A percentile compares a stretch with the other conserved stretches of the same genome.
These are phyloP conservation scores for Gouania willdenowi DNA, from an alignment of 2,797 vertebrate species.

Conservation along the genomic window DNA sequence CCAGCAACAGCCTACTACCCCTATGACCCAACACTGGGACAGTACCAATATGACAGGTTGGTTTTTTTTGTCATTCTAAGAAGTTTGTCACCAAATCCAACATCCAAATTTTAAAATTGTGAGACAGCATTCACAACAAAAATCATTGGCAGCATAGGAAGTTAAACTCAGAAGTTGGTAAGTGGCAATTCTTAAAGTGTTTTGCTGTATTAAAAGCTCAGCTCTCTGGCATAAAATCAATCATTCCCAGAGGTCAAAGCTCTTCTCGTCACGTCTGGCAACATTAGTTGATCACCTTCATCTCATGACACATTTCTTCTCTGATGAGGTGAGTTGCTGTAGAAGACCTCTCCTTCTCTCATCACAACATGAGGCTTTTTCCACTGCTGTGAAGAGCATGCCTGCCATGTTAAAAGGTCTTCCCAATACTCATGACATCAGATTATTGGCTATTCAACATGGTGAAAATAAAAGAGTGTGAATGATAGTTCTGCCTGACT, in stretches of 20 bases:
- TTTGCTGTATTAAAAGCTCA: not conserved
- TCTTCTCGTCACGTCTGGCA: constrained; percentile 16
- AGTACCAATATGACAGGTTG: constrained; percentile 84
- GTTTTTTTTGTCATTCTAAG: not conserved
- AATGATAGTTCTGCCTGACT: not conserved
- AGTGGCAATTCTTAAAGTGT: not conserved
- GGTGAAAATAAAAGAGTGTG: constrained; percentile 1
- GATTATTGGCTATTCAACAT: constrained; percentile 6
- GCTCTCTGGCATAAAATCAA: constrained; percentile 16
- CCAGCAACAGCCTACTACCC: constrained; percentile 92
- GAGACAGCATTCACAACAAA: not conserved
- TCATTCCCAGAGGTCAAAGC: constrained; percentile 14
- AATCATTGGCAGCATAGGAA: not conserved
- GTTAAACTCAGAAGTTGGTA: not conserved
- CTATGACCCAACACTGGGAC: constrained; percentile 90
- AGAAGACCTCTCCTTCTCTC: constrained; percentile 7
- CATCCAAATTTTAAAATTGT: not conserved
- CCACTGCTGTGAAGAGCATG: constrained; percentile 13
- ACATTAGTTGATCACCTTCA: constrained; percentile 19
- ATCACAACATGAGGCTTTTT: constrained; percentile 17
- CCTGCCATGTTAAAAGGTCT: constrained; percentile 31
- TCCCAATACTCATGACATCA: constrained; percentile 29
- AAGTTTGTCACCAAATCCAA: too few relatives aligned
- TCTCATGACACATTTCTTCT: constrained; percentile 27
- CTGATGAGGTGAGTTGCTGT: constrained; percentile 20